Percentiles rank a stretch among this genome's conserved stretches.
Conservation (phyloP, 2,888 invertebrate genomes). For the Synanthedon vespiformis region DNA sequence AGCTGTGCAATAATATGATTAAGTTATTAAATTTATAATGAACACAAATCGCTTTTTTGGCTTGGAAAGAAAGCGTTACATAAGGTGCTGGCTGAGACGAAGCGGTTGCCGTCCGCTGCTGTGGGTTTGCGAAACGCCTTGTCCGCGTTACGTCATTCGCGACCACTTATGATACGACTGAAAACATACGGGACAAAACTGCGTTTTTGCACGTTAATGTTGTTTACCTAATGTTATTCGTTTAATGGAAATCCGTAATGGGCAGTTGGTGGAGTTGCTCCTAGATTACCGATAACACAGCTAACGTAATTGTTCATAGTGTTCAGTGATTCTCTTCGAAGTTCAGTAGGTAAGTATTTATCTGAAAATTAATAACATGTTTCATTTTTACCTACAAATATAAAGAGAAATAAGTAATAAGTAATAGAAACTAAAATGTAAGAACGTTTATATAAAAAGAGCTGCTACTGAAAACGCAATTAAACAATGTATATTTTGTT, state of each 20-base stretch:
- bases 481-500: constrained; percentile 1
- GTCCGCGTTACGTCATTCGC: constrained; percentile 22
- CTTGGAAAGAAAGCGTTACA: constrained; percentile 31
- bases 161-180: constrained; percentile 8
- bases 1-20: constrained; percentile 3
- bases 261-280: too few relatives aligned
- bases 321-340: too few relatives aligned
- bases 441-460: neutral
- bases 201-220: neutral
- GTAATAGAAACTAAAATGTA: too few relatives aligned
- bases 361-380: too few relatives aligned
- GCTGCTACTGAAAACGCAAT: too few relatives aligned
- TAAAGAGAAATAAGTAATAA: too few relatives aligned
- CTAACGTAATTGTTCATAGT: too few relatives aligned
- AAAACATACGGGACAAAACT: constrained; percentile 4
- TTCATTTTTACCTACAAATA: too few relatives aligned
- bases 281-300: too few relatives aligned
- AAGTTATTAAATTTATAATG: constrained; percentile 11
- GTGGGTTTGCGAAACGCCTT: constrained; percentile 33
- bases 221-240: too few relatives aligned
- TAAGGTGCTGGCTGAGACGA: constrained; percentile 20
- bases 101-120: constrained; percentile 14
- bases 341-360: too few relatives aligned
- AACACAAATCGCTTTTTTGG: constrained; percentile 14
- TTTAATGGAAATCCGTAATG: too few relatives aligned